phyloP scores from a whole-genome alignment of 1,140 invertebrate genomes.

The Cryptotermes secundus region DNA sequence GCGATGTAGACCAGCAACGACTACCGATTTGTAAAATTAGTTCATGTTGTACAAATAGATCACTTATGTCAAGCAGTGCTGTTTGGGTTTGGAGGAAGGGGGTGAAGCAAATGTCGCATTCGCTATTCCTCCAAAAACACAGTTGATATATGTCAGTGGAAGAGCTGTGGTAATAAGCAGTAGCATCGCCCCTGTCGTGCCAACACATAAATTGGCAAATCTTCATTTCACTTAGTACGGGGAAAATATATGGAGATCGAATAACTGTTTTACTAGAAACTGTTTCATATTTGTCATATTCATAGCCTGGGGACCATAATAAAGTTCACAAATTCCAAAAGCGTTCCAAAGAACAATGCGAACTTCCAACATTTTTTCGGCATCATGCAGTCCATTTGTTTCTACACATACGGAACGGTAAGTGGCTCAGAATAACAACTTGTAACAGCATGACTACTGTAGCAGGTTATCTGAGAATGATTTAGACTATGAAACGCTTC shows the following conservation, averaged over 20 bases:
- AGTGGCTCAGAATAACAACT: not conserved
- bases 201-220: slow-evolving; percentile 1
- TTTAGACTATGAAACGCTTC: not conserved
- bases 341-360: not conserved
- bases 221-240: not conserved
- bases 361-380: not conserved
- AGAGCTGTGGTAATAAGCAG: not conserved
- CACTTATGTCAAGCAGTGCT: not conserved
- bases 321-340: not conserved
- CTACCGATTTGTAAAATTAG: slow-evolving; percentile 1
- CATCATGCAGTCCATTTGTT: not conserved
- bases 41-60: not conserved
- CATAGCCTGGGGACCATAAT: not conserved
- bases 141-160: slow-evolving; percentile 17
- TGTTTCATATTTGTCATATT: slow-evolving; percentile 1
- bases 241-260: not conserved
- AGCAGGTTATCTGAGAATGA: not conserved
- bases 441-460: not conserved
- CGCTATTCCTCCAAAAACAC: not conserved
- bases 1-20: not conserved
- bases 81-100: not conserved
- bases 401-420: not conserved
- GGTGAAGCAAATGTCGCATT: not conserved
- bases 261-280: not conserved
- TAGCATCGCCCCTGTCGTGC: not conserved